Evolutionary conservation across 2,888 invertebrate species (phyloP).

Genomic region (Phanerotoma sp.): DNA sequence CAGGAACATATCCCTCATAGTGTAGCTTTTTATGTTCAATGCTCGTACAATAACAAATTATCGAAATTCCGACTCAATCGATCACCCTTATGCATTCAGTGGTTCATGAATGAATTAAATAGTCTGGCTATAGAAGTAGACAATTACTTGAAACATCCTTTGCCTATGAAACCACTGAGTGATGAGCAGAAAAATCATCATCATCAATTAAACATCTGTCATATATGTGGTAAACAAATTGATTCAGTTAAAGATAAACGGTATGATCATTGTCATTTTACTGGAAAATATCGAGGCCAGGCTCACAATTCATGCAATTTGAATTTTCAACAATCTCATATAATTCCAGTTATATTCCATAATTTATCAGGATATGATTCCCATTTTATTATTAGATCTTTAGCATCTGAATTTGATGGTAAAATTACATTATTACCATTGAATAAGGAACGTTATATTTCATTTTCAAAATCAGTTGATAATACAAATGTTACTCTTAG

Average conservation of each 20-base stretch:
- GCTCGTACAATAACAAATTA: conserved; percentile 9
- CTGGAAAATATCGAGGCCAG: neutral
- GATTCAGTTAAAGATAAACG: neutral
- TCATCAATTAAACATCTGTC: conserved; percentile 20
- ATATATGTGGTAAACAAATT: conserved; percentile 32
- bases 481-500: neutral
- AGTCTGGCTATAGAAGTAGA: neutral
- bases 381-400: conserved; percentile 37
- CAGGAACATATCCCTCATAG: neutral
- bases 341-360: conserved; percentile 39
- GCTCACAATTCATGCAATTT: neutral
- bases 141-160: conserved; percentile 1
- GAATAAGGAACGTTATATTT: neutral
- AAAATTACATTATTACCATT: neutral
- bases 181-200: conserved; percentile 5
- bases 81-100: neutral
- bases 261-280: neutral
- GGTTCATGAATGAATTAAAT: neutral
- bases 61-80: conserved; percentile 19
- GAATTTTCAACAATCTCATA: conserved; percentile 19
- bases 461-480: neutral
- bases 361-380: conserved; percentile 41
- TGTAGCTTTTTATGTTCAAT: no score
- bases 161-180: conserved; percentile 17
- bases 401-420: conserved; percentile 32